Evolutionary conservation across 2,888 invertebrate genomes (phyloP), one percentile per base, ranked within the genome.

Genomic region (Patella pellucida): DNA sequence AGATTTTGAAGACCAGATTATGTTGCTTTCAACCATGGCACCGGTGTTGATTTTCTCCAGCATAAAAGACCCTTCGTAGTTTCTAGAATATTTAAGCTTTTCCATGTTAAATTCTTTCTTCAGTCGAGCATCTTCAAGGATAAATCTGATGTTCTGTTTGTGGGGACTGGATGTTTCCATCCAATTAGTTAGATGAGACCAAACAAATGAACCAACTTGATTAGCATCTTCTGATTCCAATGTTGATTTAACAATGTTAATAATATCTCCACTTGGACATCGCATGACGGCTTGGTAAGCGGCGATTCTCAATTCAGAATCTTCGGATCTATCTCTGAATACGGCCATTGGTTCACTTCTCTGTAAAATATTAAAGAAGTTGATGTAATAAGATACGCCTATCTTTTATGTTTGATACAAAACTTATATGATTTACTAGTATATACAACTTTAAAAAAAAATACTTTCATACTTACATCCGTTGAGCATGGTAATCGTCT

Each of bases 171-270:
- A 95, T 0, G 97, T 96, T 84, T 95, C 95, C 78, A 95, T 94
- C 67, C 97, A 91, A 91, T 97, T 98, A 83, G 94, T 95, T 71
- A 98, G 92, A 91, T 98, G 97, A 73, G 96, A 96, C 97, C 97
- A 98, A 4, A 98, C 96, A 91, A 96, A 98, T 7, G 97, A 96
- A 14, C 96, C 97, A 52, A 97, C 97, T 94, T 98, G 97, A 74
- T 88, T 87, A 19, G 83, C 81, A 77, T 85, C 81, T 74, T 88
- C 88, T 5, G 75, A 77, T 31, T 81, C 78, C 62, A 88, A 82
- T 2, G 82, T 78, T 9, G 81, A 76, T 87, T 95, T 94, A 71
- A 97, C 94, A 74, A 93, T 93, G 75, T 94, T 92, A 0, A 97
- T 92, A 0, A 95, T 93, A 69, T 94, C 93, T 82, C 96, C 94